Evolutionary conservation across 2,113 vertebrate genomes (phyloP).

Genomic region (Arenaria interpres): DNA sequence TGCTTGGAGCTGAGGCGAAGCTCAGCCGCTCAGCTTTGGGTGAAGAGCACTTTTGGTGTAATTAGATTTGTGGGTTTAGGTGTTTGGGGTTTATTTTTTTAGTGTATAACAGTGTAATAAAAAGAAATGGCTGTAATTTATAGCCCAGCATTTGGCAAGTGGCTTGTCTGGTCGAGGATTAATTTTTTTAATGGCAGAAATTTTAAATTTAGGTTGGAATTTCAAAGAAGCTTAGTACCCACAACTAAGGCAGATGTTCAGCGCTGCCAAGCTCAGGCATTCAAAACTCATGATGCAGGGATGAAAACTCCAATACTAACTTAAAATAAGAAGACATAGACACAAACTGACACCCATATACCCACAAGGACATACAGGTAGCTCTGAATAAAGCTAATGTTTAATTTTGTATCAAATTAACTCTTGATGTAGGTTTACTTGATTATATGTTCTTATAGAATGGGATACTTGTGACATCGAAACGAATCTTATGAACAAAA

Average conservation of each 20-base stretch:
- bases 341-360: background rate
- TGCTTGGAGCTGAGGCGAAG: background rate
- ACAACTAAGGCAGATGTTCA: background rate
- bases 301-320: background rate
- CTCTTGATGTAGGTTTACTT: background rate
- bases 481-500: background rate
- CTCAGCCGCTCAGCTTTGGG: background rate
- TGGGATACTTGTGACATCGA: background rate
- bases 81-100: slow-evolving; percentile 41
- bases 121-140: slow-evolving; percentile 56
- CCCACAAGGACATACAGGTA: background rate
- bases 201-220: slow-evolving; percentile 39
- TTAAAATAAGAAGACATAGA: background rate
- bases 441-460: background rate
- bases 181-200: slow-evolving; percentile 9
- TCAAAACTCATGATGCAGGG: background rate
- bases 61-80: slow-evolving; percentile 65
- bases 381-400: background rate
- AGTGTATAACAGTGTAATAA: slow-evolving; percentile 27
- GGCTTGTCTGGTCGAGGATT: background rate
- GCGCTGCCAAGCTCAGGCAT: background rate
- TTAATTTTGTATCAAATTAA: background rate
- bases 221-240: slow-evolving; percentile 19
- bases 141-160: slow-evolving; percentile 11
- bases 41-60: background rate